Evolutionary conservation across 2,888 invertebrate genomes (phyloP), one percentile per base, ranked within the genome.

Genomic region (Linhomoeus sp.): DNA sequence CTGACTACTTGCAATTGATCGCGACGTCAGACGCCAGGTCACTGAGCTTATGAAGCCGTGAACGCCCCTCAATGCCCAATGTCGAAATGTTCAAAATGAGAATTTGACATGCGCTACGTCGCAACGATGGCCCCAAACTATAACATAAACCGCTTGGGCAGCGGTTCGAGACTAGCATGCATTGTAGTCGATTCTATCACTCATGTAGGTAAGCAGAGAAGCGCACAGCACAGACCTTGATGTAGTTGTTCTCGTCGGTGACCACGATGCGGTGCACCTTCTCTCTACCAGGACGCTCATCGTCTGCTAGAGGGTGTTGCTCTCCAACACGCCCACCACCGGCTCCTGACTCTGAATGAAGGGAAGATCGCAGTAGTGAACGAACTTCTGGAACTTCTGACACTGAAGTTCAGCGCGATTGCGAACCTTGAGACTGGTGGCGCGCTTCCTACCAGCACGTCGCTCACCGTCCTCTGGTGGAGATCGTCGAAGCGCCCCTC

Each of bases 251-350:
- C 51, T 82, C 81, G 67, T 92, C 84, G 1, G 88, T 84, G 7
- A 94, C 82, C 25, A 94, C 88, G 56, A 92, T 72, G 65, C 92
- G 79, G 73, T 92, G 92, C 25, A 84, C 90, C 77, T 92, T 92
- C 41, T 90, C 56, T 82, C 77, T 26, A 92, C 90, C 61, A 94
- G 88, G 64, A 79, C 80, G 65, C 90, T 87, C 80, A 94, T 83
- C 48, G 90, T 79, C 48, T 80, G 77, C 60, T 76, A 81, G 41
- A 92, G 73, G 1, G 84, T 81, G 66, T 92, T 90, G 57, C 83
- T 81, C 58, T 83, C 73, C 60, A 77, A 79, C 69, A 92, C 92
- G 65, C 84, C 87, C 66, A 86, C 84, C 26, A 94, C 92, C 54
- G 88, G 88, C 68, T 92, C 90, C 66, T 88, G 88, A 82, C 87